These are phyloP conservation scores for Nephrotoma appendiculata DNA, from an alignment of 2,888 invertebrate genomes.

Conservation along the genomic window DNA sequence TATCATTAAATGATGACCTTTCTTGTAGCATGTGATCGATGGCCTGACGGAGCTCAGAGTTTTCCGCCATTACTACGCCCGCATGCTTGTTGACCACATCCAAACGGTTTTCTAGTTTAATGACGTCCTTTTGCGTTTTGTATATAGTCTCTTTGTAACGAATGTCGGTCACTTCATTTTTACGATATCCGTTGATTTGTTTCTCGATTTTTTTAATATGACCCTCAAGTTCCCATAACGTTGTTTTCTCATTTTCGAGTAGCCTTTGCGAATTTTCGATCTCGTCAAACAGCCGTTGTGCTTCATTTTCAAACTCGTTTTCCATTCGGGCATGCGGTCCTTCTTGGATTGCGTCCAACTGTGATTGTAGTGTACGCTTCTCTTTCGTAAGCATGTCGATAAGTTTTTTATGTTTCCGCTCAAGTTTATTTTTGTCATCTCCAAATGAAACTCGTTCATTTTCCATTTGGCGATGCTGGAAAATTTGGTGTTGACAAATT, in stretches of 20 bases:
- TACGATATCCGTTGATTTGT: conserved; percentile 25
- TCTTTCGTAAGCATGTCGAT: conserved; percentile 27
- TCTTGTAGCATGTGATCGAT: conserved; percentile 73
- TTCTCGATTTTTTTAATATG: conserved; percentile 35
- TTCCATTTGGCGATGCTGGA: conserved; percentile 17
- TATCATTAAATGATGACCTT: conserved; percentile 62
- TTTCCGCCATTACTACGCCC: conserved; percentile 58
- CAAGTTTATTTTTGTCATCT: conserved; percentile 25
- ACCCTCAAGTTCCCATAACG: conserved; percentile 34
- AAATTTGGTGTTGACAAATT: not conserved
- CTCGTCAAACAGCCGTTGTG: conserved; percentile 11
- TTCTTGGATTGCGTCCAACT: conserved; percentile 23
- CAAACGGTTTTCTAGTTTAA: conserved; percentile 56
- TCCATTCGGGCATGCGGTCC: conserved; percentile 27
- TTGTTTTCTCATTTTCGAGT: conserved; percentile 24
- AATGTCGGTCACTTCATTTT: conserved; percentile 35
- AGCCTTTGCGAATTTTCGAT: conserved; percentile 20
- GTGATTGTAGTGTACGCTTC: conserved; percentile 22
- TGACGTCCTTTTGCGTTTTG: conserved; percentile 35
- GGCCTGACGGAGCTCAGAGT: conserved; percentile 54
- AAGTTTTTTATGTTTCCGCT: conserved; percentile 28
- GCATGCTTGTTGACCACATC: conserved; percentile 65
- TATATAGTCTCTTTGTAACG: conserved; percentile 31
- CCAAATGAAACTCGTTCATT: conserved; percentile 23
- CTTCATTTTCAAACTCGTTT: conserved; percentile 12